A percentile compares a stretch with the other conserved stretches of the same genome.
Conservation (phyloP, 2,888 invertebrate genomes). For the Pilophorus perplexus region DNA sequence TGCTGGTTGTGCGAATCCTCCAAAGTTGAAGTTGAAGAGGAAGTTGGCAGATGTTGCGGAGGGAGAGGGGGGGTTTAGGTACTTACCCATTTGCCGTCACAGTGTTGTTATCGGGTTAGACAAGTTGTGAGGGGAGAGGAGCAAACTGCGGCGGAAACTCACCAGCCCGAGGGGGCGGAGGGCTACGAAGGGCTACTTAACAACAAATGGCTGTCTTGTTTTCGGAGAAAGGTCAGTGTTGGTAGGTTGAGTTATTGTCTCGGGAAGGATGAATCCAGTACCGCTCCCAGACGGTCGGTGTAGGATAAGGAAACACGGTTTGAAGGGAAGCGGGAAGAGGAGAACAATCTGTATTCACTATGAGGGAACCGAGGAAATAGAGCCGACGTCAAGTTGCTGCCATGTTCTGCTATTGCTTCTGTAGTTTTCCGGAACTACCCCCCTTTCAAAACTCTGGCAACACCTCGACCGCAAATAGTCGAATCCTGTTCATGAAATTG, state of each 20-base stretch:
- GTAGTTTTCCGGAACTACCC: neutral
- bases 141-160: constrained; percentile 23
- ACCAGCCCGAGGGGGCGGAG: neutral
- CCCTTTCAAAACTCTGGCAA: constrained; percentile 2
- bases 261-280: neutral
- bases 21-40: neutral
- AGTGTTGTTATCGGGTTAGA: constrained; percentile 31
- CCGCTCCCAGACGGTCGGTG: neutral
- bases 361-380: constrained; percentile 13
- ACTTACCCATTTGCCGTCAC: constrained; percentile 6
- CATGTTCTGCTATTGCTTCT: too few relatives aligned
- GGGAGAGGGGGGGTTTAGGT: neutral
- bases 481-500: constrained; percentile 2
- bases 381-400: too few relatives aligned
- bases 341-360: constrained; percentile 18
- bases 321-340: too few relatives aligned
- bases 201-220: constrained; percentile 21
- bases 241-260: constrained; percentile 18
- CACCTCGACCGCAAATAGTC: constrained; percentile 5
- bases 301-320: too few relatives aligned
- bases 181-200: constrained; percentile 12
- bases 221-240: constrained; percentile 13
- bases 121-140: too few relatives aligned
- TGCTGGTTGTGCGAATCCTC: constrained; percentile 9
- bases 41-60: constrained; percentile 8